phyloP scores from a whole-genome alignment of 2,113 vertebrate genomes.

The crab-eating macaque (Macaca fascicularis) region DNA sequence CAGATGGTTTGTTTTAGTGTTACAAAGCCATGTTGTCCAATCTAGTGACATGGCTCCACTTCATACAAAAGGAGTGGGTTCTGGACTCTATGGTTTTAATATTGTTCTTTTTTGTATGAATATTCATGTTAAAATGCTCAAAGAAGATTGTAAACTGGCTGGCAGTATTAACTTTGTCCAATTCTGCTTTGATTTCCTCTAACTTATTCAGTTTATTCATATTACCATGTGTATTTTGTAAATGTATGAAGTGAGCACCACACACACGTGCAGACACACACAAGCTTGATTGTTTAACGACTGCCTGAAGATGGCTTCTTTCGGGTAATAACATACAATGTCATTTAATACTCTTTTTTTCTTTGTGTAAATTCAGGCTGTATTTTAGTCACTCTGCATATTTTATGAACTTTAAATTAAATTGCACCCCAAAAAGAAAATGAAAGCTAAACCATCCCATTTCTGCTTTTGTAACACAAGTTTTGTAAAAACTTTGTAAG shows the following conservation, averaged over 20 bases:
- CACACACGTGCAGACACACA: neutral
- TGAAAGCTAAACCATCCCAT: conserved; percentile 35
- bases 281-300: conserved; percentile 50
- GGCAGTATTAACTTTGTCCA: conserved; percentile 34
- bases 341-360: conserved; percentile 27
- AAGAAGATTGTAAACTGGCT: conserved; percentile 50
- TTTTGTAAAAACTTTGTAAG: conserved; percentile 33
- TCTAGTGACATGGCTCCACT: conserved; percentile 74
- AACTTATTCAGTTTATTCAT: conserved; percentile 60
- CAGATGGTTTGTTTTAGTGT: conserved; percentile 81
- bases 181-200: conserved; percentile 54
- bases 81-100: conserved; percentile 32
- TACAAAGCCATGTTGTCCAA: conserved; percentile 69
- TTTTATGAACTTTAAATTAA: conserved; percentile 11
- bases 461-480: neutral
- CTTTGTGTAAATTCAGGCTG: neutral
- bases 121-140: conserved; percentile 48
- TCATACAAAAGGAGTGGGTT: conserved; percentile 74
- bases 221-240: conserved; percentile 61
- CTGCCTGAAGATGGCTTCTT: conserved; percentile 45
- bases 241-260: conserved; percentile 40
- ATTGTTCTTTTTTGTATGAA: conserved; percentile 55
- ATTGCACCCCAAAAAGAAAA: neutral
- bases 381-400: conserved; percentile 29
- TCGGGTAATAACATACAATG: conserved; percentile 37